phyloP scores from a whole-genome alignment of 2,888 invertebrate species.

The Eupithecia subumbrata region DNA sequence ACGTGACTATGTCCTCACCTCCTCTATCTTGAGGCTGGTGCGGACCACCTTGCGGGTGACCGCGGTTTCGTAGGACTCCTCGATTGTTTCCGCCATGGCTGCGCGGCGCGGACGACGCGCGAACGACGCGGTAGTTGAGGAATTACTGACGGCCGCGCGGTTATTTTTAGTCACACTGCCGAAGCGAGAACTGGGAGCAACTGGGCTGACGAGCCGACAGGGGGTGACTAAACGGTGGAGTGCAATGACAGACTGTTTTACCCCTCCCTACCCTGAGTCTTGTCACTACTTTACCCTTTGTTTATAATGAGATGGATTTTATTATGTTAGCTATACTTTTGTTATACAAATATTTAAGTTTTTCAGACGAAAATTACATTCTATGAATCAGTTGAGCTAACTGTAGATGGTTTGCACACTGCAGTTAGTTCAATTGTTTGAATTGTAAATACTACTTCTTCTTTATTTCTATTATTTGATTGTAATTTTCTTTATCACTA shows the following conservation, averaged over 20 bases:
- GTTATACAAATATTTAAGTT: background rate
- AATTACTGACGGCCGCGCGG: constrained; percentile 76
- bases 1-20: constrained; percentile 84
- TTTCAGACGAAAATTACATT: background rate
- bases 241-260: constrained; percentile 15
- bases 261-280: constrained; percentile 10
- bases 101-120: constrained; percentile 78
- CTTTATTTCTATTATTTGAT: too few species aligned
- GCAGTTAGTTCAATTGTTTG: too few species aligned
- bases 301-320: background rate
- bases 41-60: constrained; percentile 88
- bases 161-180: constrained; percentile 77
- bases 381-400: background rate
- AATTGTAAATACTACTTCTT: too few species aligned
- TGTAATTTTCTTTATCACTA: too few species aligned
- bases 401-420: too few species aligned
- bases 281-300: constrained; percentile 1
- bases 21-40: constrained; percentile 88
- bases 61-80: constrained; percentile 88
- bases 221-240: constrained; percentile 25
- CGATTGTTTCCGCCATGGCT: constrained; percentile 88
- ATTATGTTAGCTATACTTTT: background rate
- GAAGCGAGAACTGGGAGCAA: constrained; percentile 37
- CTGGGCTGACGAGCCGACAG: constrained; percentile 27
- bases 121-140: constrained; percentile 78